Percentiles rank a stretch among this genome's conserved stretches.
phyloP scores from a whole-genome alignment of 2,888 invertebrate genomes.

The Hartigia nigra region DNA sequence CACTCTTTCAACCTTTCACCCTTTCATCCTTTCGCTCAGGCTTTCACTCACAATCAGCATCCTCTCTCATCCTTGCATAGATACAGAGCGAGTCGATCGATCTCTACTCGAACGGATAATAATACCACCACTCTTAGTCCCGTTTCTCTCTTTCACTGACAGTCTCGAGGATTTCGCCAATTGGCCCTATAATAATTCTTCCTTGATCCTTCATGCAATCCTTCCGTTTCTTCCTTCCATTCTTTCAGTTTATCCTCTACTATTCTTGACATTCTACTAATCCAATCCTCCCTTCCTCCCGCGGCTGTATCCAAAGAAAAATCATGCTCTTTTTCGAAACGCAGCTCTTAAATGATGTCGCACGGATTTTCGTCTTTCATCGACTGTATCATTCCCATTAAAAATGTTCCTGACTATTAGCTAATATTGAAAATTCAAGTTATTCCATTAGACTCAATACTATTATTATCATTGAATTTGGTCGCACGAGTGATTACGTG shows the following conservation, averaged over 20 bases:
- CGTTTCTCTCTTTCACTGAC: background rate
- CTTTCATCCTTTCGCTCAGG: background rate
- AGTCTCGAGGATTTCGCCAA: conserved; percentile 4
- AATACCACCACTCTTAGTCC: background rate
- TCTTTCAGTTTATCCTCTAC: background rate
- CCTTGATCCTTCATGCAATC: background rate
- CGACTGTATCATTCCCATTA: background rate
- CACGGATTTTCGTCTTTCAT: background rate
- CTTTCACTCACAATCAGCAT: background rate
- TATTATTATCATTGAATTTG: background rate
- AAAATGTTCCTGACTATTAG: background rate
- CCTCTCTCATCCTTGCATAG: background rate
- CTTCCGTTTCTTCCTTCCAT: conserved; percentile 1
- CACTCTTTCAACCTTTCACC: background rate
- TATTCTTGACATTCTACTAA: background rate
- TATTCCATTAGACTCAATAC: background rate
- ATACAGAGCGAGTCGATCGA: conserved; percentile 4
- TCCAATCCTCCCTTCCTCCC: no score
- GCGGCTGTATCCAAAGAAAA: background rate
- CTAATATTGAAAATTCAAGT: background rate
- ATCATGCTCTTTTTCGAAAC: background rate
- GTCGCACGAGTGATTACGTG: background rate
- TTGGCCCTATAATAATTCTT: background rate
- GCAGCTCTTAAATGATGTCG: background rate
- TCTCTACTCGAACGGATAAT: background rate